A percentile compares a stretch with the other conserved stretches of the same genome.
Evolutionary conservation across 2,113 vertebrate genomes (phyloP).

Genomic region (Malurus elegans): DNA sequence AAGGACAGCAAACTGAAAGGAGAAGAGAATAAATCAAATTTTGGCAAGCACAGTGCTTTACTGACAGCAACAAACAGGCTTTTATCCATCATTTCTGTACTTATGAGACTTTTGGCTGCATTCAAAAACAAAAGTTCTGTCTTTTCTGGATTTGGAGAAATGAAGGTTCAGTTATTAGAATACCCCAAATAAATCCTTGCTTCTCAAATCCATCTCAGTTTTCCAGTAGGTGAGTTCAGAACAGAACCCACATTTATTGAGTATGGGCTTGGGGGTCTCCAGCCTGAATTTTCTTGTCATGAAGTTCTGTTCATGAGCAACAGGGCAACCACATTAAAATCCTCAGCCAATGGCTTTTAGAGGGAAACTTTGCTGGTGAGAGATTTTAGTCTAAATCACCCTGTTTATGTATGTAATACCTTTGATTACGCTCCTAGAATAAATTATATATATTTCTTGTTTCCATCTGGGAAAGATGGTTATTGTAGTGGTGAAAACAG

Average conservation of each 20-base stretch:
- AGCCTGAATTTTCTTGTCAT: not conserved
- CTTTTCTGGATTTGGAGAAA: not conserved
- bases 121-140: not conserved
- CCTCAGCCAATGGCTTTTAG: not conserved
- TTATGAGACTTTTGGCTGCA: not conserved
- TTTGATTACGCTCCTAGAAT: not conserved
- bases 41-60: not conserved
- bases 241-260: not conserved
- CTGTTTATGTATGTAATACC: not conserved
- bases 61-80: not conserved
- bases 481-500: not conserved
- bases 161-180: not conserved
- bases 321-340: not conserved
- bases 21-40: not conserved
- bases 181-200: not conserved
- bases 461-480: not conserved
- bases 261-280: not conserved
- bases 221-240: not conserved
- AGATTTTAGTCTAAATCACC: not conserved
- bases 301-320: not conserved
- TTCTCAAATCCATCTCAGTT: not conserved
- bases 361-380: not conserved
- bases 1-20: not conserved
- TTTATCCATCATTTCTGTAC: not conserved
- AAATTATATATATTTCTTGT: not conserved